These are phyloP conservation scores for Cotesia typhae DNA, from an alignment of 1,140 invertebrate genomes.

Conservation along the genomic window DNA sequence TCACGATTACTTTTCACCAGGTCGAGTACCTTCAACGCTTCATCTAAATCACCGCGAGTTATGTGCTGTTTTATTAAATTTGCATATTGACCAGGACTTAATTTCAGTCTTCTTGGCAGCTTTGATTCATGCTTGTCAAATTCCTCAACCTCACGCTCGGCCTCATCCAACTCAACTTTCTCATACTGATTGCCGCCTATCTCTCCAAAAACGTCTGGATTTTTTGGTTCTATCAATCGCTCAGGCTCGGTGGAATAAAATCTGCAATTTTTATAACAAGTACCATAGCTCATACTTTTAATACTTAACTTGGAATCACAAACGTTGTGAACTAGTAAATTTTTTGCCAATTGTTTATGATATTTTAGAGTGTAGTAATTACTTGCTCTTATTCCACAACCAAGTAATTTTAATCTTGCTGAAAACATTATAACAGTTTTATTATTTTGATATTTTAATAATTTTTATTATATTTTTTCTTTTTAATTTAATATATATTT, in stretches of 20 bases:
- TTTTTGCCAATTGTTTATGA: slow-evolving; percentile 13
- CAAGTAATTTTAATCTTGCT: not conserved
- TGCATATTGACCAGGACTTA: slow-evolving; percentile 71
- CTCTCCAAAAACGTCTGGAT: slow-evolving; percentile 58
- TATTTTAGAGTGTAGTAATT: not conserved
- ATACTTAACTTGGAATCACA: not conserved
- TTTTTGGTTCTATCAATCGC: slow-evolving; percentile 22
- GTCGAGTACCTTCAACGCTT: slow-evolving; percentile 81
- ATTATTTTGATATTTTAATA: too few relatives aligned
- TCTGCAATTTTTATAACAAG: not conserved
- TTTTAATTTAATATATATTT: too few relatives aligned
- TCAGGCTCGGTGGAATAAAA: slow-evolving; percentile 3
- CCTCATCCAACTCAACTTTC: slow-evolving; percentile 48
- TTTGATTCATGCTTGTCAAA: slow-evolving; percentile 47
- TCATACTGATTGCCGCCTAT: slow-evolving; percentile 47
- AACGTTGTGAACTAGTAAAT: not conserved
- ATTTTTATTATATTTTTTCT: too few relatives aligned
- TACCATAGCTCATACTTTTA: not conserved
- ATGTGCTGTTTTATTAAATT: slow-evolving; percentile 75
- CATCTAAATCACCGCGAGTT: slow-evolving; percentile 70
- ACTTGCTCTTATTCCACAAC: not conserved
- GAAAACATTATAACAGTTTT: slow-evolving; percentile 11
- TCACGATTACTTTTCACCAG: slow-evolving; percentile 81
- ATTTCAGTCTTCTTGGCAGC: slow-evolving; percentile 49
- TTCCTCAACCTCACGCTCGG: slow-evolving; percentile 53